phyloP scores from a whole-genome alignment of 2,888 invertebrate species.

The Venusia cambrica region DNA sequence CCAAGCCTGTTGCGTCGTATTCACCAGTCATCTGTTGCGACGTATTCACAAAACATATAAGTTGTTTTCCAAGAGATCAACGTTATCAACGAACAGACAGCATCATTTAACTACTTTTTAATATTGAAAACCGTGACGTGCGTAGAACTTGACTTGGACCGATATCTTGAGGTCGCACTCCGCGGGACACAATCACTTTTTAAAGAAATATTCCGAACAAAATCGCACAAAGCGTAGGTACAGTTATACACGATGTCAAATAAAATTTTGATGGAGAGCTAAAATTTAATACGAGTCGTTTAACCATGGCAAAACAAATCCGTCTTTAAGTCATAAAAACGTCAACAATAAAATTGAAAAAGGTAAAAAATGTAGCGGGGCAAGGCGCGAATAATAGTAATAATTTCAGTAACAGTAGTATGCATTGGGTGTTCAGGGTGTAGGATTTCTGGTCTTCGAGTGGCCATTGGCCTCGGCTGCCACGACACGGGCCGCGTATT shows the following conservation, averaged over 20 bases:
- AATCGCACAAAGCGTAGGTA: conserved; percentile 14
- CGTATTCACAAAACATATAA: too few relatives aligned
- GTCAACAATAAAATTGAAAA: conserved; percentile 47
- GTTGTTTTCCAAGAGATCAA: conserved; percentile 16
- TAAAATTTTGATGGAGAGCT: conserved; percentile 21
- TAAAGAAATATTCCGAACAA: conserved; percentile 10
- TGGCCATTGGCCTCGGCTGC: conserved; percentile 45
- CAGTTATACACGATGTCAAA: conserved; percentile 24
- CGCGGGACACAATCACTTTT: conserved; percentile 30
- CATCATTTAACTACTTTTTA: conserved; percentile 20
- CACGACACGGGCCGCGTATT: conserved; percentile 31
- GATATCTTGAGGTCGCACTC: conserved; percentile 36
- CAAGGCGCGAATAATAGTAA: conserved; percentile 51
- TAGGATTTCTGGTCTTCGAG: conserved; percentile 48
- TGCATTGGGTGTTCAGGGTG: conserved; percentile 34
- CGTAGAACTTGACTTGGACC: conserved; percentile 29
- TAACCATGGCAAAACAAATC: conserved; percentile 40
- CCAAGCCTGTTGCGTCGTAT: too few relatives aligned
- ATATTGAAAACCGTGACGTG: conserved; percentile 34
- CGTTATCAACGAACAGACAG: conserved; percentile 1
- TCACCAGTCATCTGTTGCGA: too few relatives aligned
- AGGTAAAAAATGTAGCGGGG: conserved; percentile 43
- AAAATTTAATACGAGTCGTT: conserved; percentile 33
- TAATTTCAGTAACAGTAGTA: conserved; percentile 43
- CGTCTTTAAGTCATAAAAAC: conserved; percentile 45